Percentiles rank a stretch among this genome's conserved stretches.
phyloP scores from a whole-genome alignment of 2,797 vertebrate species.

The Chiloscyllium punctatum region DNA sequence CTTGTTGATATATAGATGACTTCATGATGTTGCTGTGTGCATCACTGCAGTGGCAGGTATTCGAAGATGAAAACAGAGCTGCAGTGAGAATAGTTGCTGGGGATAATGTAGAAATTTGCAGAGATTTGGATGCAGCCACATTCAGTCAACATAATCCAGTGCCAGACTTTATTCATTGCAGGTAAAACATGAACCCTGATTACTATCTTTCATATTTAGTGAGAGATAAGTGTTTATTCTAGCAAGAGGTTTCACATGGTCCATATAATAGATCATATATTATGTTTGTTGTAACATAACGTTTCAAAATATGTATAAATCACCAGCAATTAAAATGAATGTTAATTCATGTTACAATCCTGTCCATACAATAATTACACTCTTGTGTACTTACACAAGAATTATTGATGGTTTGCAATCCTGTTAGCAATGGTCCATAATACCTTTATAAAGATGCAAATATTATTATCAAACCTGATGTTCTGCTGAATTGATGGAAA shows the following conservation, averaged over 20 bases:
- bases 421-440: neutral
- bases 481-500: neutral
- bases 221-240: no score
- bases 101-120: conserved; percentile 96
- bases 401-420: neutral
- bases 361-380: neutral
- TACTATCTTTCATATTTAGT: neutral
- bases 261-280: neutral
- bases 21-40: conserved; percentile 92
- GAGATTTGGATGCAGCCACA: conserved; percentile 88
- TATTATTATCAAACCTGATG: neutral
- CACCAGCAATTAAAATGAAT: neutral
- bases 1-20: conserved; percentile 65
- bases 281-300: neutral
- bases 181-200: conserved; percentile 57
- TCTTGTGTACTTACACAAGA: neutral
- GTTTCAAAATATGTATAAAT: no score
- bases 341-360: neutral
- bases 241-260: neutral
- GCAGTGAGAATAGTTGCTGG: conserved; percentile 88
- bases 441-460: neutral
- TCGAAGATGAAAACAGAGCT: conserved; percentile 94
- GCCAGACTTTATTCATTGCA: conserved; percentile 95
- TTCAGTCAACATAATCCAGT: conserved; percentile 96
- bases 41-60: conserved; percentile 87